These are phyloP conservation scores for Amyelois transitella DNA, from an alignment of 1,140 invertebrate genomes.

Conservation along the genomic window DNA sequence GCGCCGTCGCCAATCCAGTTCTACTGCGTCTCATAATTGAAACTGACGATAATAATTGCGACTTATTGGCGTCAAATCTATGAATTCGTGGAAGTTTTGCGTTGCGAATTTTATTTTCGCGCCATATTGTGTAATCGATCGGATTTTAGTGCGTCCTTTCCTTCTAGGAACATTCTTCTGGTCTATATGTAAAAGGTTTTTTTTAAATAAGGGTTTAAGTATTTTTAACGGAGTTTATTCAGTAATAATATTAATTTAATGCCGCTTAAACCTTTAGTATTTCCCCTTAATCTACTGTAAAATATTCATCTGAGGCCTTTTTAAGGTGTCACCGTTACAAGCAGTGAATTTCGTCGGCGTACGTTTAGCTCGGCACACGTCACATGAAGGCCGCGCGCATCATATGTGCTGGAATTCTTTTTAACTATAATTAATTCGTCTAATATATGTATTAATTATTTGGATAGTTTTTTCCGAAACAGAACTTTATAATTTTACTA, in stretches of 20 bases:
- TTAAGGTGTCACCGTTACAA: not conserved
- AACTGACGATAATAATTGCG: conserved; percentile 8
- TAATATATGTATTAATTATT: no score
- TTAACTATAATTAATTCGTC: no score
- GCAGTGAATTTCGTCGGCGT: not conserved
- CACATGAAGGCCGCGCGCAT: not conserved
- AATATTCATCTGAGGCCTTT: not conserved
- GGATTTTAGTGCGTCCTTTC: not conserved
- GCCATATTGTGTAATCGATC: not conserved
- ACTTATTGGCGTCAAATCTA: conserved; percentile 10
- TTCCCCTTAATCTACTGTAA: not conserved
- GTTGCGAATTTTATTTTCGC: not conserved
- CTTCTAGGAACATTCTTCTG: no score
- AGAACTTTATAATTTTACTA: no score
- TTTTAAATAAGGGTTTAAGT: not conserved
- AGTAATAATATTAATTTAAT: no score
- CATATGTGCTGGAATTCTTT: no score
- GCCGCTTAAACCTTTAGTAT: no score
- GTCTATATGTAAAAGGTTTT: no score
- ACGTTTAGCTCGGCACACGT: not conserved
- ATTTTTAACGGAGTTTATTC: no score
- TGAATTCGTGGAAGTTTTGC: conserved; percentile 6
- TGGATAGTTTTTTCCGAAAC: no score
- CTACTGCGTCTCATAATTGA: conserved; percentile 42
- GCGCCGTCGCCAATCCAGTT: conserved; percentile 41